Percentiles rank a stretch among this genome's conserved stretches.
Conservation (phyloP, 2,888 invertebrate species). For the Brenthis hecate region DNA sequence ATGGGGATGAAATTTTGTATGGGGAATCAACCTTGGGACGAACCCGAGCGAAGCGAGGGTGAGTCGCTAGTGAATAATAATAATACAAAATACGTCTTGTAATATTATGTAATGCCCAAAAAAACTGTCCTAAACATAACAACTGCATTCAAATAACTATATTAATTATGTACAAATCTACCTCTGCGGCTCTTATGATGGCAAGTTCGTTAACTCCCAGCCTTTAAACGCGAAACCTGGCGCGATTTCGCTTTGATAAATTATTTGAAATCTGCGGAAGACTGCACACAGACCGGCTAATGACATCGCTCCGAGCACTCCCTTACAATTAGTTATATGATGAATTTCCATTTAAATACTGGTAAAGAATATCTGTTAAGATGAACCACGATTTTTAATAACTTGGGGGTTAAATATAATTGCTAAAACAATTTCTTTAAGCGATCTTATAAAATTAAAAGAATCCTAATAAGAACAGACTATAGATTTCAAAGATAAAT, state of each 20-base stretch:
- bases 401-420: neutral
- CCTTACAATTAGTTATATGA: conserved; percentile 20
- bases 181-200: conserved; percentile 1
- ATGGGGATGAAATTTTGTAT: too few species aligned
- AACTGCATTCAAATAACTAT: neutral
- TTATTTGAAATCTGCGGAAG: conserved; percentile 23
- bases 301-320: conserved; percentile 17
- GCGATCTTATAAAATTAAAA: too few species aligned
- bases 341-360: conserved; percentile 17
- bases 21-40: too few species aligned
- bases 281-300: conserved; percentile 23
- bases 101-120: too few species aligned
- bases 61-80: too few species aligned
- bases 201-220: conserved; percentile 13
- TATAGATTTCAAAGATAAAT: too few species aligned
- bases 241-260: conserved; percentile 21
- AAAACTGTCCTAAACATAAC: neutral
- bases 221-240: conserved; percentile 18
- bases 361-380: neutral
- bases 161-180: conserved; percentile 2
- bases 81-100: too few species aligned
- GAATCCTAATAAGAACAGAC: too few species aligned
- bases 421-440: neutral
- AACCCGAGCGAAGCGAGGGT: too few species aligned
- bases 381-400: neutral